phyloP scores from a whole-genome alignment of 92 coral and sea anemone species.

The Parazoanthus atlanticus region DNA sequence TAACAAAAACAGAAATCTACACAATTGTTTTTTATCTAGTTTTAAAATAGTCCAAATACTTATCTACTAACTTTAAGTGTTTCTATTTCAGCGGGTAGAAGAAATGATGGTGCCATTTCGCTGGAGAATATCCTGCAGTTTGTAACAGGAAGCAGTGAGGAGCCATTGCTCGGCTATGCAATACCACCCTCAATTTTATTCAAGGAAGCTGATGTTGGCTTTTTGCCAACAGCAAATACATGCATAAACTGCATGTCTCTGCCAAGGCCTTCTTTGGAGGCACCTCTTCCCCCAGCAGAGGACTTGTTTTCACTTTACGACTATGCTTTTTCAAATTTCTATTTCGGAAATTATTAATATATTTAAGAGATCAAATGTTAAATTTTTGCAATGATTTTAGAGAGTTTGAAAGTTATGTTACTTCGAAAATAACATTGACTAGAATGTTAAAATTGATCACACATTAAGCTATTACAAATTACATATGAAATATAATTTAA shows the following conservation, averaged over 20 bases:
- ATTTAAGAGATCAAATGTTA: constrained; percentile 5
- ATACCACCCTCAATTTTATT: constrained; percentile 28
- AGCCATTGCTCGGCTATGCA: constrained; percentile 42
- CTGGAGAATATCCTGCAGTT: constrained; percentile 38
- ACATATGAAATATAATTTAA: too few relatives aligned
- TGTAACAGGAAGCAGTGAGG: constrained; percentile 41
- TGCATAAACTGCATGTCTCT: constrained; percentile 37
- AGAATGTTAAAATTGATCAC: constrained; percentile 7
- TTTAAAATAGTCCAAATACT: constrained; percentile 10
- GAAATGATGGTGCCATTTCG: constrained; percentile 41
- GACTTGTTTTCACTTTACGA: constrained; percentile 31
- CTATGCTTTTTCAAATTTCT: constrained; percentile 47
- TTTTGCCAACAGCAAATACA: constrained; percentile 50
- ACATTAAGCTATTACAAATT: neutral
- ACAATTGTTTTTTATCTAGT: neutral
- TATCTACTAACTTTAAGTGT: constrained; percentile 1
- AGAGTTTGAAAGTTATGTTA: constrained; percentile 11
- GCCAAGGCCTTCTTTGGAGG: constrained; percentile 30
- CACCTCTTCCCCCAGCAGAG: constrained; percentile 29
- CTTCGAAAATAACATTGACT: neutral
- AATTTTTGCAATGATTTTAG: neutral
- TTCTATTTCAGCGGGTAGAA: constrained; percentile 37
- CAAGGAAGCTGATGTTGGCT: constrained; percentile 32
- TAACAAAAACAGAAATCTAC: constrained; percentile 1
- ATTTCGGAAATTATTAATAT: constrained; percentile 25